These are phyloP conservation scores for Medauroidea extradentata DNA, from an alignment of 1,140 invertebrate genomes.

Conservation along the genomic window DNA sequence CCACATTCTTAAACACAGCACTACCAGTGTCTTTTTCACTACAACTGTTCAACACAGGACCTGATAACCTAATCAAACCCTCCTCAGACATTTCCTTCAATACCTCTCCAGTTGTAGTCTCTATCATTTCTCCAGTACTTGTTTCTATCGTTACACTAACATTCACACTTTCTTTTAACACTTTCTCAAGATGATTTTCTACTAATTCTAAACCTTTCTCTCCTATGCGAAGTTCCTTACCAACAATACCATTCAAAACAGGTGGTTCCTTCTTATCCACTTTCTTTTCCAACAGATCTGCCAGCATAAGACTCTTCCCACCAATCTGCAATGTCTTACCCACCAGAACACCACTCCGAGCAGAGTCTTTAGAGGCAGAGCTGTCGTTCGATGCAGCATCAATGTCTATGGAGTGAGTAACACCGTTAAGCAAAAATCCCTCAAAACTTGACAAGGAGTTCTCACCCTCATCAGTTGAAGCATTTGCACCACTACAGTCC, in stretches of 20 bases:
- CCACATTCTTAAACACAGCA: conserved; percentile 8
- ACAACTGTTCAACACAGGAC: not conserved
- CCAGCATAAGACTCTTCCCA: conserved; percentile 53
- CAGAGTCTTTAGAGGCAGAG: conserved; percentile 17
- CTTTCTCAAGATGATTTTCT: conserved; percentile 56
- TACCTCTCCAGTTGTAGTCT: too few species aligned
- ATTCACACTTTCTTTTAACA: conserved; percentile 27
- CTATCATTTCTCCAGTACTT: too few species aligned
- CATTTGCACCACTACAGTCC: conserved; percentile 15
- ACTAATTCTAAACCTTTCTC: conserved; percentile 58
- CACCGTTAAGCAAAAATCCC: conserved; percentile 55
- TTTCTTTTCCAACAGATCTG: conserved; percentile 62
- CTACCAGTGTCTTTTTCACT: not conserved
- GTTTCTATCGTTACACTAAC: too few species aligned
- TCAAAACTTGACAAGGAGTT: conserved; percentile 61
- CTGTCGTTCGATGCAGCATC: conserved; percentile 38
- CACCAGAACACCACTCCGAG: conserved; percentile 32
- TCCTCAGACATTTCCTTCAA: too few species aligned
- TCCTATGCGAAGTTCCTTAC: conserved; percentile 55
- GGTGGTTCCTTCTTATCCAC: conserved; percentile 53
- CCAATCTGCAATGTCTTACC: conserved; percentile 47
- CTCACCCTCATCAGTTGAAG: conserved; percentile 50
- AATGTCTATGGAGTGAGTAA: conserved; percentile 49
- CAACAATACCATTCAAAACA: conserved; percentile 54
- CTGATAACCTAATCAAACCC: not conserved